phyloP scores from a whole-genome alignment of 2,113 vertebrate species.

The Amia ocellicauda region DNA sequence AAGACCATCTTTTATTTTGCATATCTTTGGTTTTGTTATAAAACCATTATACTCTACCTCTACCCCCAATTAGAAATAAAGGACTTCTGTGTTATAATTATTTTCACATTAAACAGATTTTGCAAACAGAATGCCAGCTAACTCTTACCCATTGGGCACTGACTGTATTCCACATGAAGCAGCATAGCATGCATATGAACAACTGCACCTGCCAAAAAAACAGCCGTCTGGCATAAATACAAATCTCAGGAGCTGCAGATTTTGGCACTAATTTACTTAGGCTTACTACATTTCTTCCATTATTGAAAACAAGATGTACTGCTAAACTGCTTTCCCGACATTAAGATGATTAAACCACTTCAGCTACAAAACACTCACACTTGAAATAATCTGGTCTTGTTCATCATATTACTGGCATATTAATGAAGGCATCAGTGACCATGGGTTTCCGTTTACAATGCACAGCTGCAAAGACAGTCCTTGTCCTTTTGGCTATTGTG shows the following conservation, averaged over 20 bases:
- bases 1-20: too few relatives aligned
- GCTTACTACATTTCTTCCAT: conserved; percentile 42
- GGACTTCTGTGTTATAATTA: conserved; percentile 61
- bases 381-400: conserved; percentile 47
- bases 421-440: conserved; percentile 41
- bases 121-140: conserved; percentile 42
- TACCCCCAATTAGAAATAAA: conserved; percentile 55
- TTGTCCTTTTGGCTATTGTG: conserved; percentile 33
- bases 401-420: conserved; percentile 43
- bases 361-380: conserved; percentile 41
- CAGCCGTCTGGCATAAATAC: conserved; percentile 44
- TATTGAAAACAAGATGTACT: conserved; percentile 25
- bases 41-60: conserved; percentile 25
- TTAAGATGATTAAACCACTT: conserved; percentile 52
- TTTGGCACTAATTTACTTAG: conserved; percentile 45
- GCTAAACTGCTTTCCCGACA: conserved; percentile 36
- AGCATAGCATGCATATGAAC: conserved; percentile 13
- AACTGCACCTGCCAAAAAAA: conserved; percentile 47
- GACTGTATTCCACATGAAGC: conserved; percentile 35
- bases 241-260: conserved; percentile 30
- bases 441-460: conserved; percentile 35
- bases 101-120: conserved; percentile 47
- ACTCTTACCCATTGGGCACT: conserved; percentile 51
- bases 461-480: conserved; percentile 44
- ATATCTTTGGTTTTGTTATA: too few relatives aligned